Conservation (phyloP, 2,797 vertebrate genomes). For the Neostethus bicornis region DNA sequence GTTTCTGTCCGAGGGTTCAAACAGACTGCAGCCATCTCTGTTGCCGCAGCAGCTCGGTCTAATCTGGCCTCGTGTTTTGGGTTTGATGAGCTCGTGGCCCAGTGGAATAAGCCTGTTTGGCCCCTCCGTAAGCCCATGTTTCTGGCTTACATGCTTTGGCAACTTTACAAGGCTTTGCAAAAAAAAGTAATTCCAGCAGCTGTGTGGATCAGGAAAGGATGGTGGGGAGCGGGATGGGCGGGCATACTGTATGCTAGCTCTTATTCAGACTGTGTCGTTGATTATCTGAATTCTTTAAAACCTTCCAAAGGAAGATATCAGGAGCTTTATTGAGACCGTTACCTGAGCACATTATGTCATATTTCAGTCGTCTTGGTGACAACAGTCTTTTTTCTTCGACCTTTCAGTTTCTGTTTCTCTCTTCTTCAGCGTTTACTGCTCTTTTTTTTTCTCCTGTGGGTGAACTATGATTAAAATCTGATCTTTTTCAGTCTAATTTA, state of each 20-base stretch:
- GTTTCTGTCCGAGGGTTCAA: slow-evolving; percentile 45
- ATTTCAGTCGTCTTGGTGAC: neutral
- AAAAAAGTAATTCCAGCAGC: slow-evolving; percentile 58
- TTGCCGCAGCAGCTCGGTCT: slow-evolving; percentile 44
- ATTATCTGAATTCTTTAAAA: slow-evolving; percentile 63
- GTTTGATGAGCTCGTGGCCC: slow-evolving; percentile 68
- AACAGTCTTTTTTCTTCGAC: slow-evolving; percentile 15
- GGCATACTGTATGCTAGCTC: slow-evolving; percentile 52
- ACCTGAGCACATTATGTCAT: slow-evolving; percentile 24
- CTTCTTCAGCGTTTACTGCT: slow-evolving; percentile 45
- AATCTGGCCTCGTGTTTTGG: slow-evolving; percentile 74
- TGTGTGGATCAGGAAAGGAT: slow-evolving; percentile 44
- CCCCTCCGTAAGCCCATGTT: slow-evolving; percentile 67
- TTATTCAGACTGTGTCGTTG: slow-evolving; percentile 49
- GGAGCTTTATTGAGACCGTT: slow-evolving; percentile 41
- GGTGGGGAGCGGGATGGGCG: neutral
- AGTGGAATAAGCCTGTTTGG: slow-evolving; percentile 73
- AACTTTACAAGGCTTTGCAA: slow-evolving; percentile 65
- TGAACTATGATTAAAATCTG: slow-evolving; percentile 64
- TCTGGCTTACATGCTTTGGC: slow-evolving; percentile 67
- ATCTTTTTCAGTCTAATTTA: slow-evolving; percentile 59
- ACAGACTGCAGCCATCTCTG: slow-evolving; percentile 36
- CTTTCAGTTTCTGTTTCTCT: slow-evolving; percentile 22
- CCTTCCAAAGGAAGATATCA: slow-evolving; percentile 42
- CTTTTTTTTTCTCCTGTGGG: slow-evolving; percentile 38